Conservation (phyloP, 92 coral and sea anemone species). For the Scolanthus callimorphus region DNA sequence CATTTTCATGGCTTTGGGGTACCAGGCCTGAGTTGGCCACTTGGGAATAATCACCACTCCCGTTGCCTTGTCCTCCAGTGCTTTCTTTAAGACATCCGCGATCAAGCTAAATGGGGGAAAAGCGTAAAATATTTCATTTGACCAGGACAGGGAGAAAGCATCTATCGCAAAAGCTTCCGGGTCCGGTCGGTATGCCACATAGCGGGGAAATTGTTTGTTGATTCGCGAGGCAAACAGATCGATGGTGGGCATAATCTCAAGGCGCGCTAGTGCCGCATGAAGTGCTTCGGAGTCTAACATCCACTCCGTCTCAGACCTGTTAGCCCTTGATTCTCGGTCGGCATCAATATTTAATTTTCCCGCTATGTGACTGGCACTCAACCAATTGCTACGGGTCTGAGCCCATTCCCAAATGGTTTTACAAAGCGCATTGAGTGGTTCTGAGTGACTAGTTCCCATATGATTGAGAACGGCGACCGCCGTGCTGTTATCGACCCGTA, state of each 20-base stretch:
- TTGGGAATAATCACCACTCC: constrained; percentile 4
- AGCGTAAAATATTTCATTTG: constrained; percentile 17
- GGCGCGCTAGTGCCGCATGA: background rate
- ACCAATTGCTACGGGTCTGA: constrained; percentile 10
- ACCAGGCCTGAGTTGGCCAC: constrained; percentile 22
- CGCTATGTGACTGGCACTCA: constrained; percentile 41
- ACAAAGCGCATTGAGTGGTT: constrained; percentile 6
- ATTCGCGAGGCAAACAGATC: constrained; percentile 47
- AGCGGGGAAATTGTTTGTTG: constrained; percentile 12
- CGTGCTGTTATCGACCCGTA: constrained; percentile 28
- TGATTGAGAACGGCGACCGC: constrained; percentile 30
- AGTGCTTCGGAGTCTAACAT: constrained; percentile 22
- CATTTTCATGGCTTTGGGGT: constrained; percentile 10
- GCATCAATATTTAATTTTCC: constrained; percentile 25
- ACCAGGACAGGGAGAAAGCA: too few relatives aligned
- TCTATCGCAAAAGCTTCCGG: constrained; percentile 10
- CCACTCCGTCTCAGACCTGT: constrained; percentile 14
- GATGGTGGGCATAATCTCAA: constrained; percentile 17
- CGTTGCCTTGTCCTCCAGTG: constrained; percentile 8
- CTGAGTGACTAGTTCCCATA: constrained; percentile 56
- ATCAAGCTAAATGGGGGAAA: constrained; percentile 43
- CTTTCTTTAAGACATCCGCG: constrained; percentile 6
- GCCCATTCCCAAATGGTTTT: constrained; percentile 55
- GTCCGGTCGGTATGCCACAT: constrained; percentile 37
- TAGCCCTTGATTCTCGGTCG: constrained; percentile 26